Percentiles rank a stretch among this genome's conserved stretches.
These are phyloP conservation scores for Acipenser ruthenus DNA, from an alignment of 2,797 vertebrate species.

Conservation along the genomic window DNA sequence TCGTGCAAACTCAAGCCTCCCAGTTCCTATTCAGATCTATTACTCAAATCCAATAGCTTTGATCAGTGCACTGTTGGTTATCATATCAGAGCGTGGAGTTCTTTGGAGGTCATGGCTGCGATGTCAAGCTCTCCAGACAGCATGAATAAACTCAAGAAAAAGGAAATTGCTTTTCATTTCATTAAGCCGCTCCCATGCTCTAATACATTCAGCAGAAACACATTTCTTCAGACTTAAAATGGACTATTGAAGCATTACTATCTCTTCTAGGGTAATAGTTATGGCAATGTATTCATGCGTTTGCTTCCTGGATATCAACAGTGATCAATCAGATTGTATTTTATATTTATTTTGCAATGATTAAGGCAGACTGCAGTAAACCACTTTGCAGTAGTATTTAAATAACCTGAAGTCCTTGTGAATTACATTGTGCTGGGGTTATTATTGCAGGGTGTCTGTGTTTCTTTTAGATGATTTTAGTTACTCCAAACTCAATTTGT, in stretches of 20 bases:
- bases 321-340: background rate
- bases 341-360: background rate
- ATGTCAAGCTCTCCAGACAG: background rate
- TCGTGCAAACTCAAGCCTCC: conserved; percentile 35
- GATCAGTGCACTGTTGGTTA: background rate
- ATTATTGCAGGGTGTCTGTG: background rate
- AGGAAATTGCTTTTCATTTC: background rate
- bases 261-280: background rate
- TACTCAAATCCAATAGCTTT: background rate
- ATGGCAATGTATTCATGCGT: background rate
- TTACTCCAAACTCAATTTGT: no score
- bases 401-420: background rate
- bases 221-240: background rate
- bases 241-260: background rate
- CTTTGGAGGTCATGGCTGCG: background rate
- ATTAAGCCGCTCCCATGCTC: background rate
- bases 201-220: background rate
- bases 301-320: background rate
- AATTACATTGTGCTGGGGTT: background rate
- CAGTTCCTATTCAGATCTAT: background rate
- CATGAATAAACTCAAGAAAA: background rate
- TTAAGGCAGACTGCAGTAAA: background rate
- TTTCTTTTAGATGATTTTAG: background rate
- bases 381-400: background rate
- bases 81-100: background rate